A percentile compares a stretch with the other conserved stretches of the same genome.
Evolutionary conservation across 2,888 invertebrate species (phyloP).

Genomic region (Lithophane socia): DNA sequence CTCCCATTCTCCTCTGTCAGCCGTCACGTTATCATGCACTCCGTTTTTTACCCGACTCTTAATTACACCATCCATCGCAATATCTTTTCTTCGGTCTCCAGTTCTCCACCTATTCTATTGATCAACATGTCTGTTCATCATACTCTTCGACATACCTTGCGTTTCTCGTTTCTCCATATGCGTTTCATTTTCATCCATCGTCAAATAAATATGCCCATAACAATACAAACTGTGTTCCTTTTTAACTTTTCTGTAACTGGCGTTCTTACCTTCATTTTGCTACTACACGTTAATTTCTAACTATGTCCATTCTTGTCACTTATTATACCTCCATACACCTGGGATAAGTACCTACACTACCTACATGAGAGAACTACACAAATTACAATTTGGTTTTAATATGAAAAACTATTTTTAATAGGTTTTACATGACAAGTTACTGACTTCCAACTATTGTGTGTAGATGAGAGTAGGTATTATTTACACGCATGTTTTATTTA

Average conservation of each 20-base stretch:
- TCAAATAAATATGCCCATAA: not conserved
- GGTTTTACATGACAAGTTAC: not conserved
- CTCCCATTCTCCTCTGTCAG: not conserved
- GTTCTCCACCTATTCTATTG: not conserved
- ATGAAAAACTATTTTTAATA: not conserved
- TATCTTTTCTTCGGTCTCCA: not conserved
- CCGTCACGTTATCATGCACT: not conserved
- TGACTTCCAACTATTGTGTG: not conserved
- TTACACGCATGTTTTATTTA: not conserved
- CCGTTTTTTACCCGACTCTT: conserved; percentile 2
- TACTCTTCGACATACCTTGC: not conserved
- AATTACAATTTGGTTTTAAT: not conserved
- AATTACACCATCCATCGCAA: not conserved
- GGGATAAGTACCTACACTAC: not conserved
- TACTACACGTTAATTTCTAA: not conserved
- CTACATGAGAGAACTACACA: not conserved
- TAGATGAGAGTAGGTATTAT: not conserved
- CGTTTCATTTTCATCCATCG: not conserved
- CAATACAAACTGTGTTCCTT: not conserved
- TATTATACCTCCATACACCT: not conserved
- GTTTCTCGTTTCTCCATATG: too few relatives aligned
- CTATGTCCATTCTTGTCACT: not conserved
- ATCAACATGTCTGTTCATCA: not conserved
- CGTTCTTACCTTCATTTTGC: not conserved
- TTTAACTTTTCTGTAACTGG: not conserved